Evolutionary conservation across 2,113 vertebrate species (phyloP).

Genomic region (Prunella himalayana): DNA sequence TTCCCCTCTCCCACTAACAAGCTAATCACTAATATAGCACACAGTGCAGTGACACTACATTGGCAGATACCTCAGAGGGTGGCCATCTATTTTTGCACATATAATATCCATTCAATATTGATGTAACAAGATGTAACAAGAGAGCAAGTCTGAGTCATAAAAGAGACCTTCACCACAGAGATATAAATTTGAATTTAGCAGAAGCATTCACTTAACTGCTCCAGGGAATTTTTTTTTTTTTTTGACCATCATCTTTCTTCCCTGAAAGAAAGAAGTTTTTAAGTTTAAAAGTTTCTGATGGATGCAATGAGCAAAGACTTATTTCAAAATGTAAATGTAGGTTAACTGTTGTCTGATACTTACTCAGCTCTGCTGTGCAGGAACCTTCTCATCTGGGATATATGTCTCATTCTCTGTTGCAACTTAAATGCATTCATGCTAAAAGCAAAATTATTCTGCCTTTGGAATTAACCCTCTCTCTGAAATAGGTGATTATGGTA

Average conservation of each 20-base stretch:
- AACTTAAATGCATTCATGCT: not conserved
- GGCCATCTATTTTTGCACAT: not conserved
- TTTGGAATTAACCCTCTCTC: not conserved
- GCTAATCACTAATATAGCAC: not conserved
- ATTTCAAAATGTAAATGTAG: not conserved
- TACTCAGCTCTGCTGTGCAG: accelerated
- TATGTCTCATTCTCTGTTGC: not conserved
- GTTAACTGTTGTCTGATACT: not conserved
- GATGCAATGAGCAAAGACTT: not conserved
- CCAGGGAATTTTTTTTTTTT: not conserved
- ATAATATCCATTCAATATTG: not conserved
- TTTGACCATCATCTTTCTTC: not conserved
- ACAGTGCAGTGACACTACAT: not conserved
- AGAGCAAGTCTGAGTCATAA: not conserved
- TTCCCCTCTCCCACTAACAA: not conserved
- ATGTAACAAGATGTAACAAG: not conserved
- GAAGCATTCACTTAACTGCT: not conserved
- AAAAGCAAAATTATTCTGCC: not conserved
- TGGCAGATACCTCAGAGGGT: not conserved
- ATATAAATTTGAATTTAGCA: not conserved
- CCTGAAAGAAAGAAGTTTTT: not conserved
- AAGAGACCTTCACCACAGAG: not conserved
- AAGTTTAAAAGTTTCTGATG: not conserved
- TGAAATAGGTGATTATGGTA: not conserved
- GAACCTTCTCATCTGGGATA: not conserved